These are phyloP conservation scores for Yponomeuta cagnagella DNA, from an alignment of 2,888 invertebrate species.

Conservation along the genomic window DNA sequence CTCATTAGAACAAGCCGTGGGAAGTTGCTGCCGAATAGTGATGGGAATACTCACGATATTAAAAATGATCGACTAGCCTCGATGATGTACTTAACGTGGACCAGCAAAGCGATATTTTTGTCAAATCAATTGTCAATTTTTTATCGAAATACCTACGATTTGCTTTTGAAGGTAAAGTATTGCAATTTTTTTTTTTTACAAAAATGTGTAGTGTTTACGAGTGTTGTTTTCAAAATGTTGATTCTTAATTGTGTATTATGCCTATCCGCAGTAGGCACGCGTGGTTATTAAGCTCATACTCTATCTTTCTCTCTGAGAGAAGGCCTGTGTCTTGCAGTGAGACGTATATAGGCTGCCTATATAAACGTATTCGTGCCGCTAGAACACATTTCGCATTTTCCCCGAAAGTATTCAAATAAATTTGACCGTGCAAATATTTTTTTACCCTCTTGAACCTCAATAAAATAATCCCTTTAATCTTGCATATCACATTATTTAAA, in stretches of 20 bases:
- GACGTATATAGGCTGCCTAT: too few relatives aligned
- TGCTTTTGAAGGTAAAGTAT: background rate
- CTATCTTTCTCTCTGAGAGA: too few relatives aligned
- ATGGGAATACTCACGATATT: conserved; percentile 23
- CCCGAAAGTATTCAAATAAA: background rate
- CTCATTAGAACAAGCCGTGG: conserved; percentile 71
- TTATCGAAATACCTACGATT: background rate
- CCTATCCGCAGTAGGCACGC: too few relatives aligned
- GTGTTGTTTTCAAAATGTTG: too few relatives aligned
- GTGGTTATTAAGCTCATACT: too few relatives aligned
- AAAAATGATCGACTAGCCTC: background rate
- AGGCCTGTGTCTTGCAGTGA: too few relatives aligned
- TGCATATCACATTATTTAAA: background rate
- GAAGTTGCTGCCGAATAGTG: conserved; percentile 52
- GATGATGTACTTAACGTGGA: too few relatives aligned
- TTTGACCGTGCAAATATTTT: background rate
- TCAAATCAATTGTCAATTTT: too few relatives aligned
- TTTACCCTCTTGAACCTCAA: background rate
- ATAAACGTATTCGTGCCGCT: background rate
- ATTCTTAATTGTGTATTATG: too few relatives aligned
- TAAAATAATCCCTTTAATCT: background rate
- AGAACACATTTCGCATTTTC: background rate
- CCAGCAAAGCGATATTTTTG: too few relatives aligned
- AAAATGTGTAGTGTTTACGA: too few relatives aligned
- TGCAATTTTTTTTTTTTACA: too few relatives aligned